Conservation (phyloP, 2,797 vertebrate species). For the Melanotaenia nigrans region DNA sequence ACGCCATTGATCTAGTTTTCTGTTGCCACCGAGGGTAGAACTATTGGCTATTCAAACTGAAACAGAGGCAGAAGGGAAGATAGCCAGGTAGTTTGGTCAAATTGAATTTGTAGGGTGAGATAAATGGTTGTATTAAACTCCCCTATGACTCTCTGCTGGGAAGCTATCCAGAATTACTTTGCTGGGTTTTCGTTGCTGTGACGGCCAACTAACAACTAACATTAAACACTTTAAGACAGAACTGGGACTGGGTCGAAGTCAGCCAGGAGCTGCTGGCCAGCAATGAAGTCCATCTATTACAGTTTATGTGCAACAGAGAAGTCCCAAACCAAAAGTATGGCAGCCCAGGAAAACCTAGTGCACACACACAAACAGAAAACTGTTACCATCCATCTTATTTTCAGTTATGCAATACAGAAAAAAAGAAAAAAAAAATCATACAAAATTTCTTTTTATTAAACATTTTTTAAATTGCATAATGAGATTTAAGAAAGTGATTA, state of each 20-base stretch:
- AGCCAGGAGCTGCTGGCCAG: conserved; percentile 41
- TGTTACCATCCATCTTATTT: neutral
- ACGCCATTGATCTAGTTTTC: conserved; percentile 41
- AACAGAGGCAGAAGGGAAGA: neutral
- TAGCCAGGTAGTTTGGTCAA: conserved; percentile 28
- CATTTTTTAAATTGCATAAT: neutral
- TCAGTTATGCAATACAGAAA: neutral
- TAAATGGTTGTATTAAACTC: conserved; percentile 55
- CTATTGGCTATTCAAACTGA: conserved; percentile 13
- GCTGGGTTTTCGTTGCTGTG: conserved; percentile 50
- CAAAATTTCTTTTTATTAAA: neutral
- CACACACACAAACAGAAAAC: neutral
- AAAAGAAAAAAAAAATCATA: neutral
- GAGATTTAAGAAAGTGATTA: neutral
- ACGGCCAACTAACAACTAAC: conserved; percentile 62
- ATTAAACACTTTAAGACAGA: conserved; percentile 75
- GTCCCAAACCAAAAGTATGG: conserved; percentile 18
- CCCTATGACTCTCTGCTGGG: conserved; percentile 50
- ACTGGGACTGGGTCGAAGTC: conserved; percentile 56
- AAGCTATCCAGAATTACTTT: conserved; percentile 65
- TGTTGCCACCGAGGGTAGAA: conserved; percentile 1
- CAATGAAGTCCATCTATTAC: conserved; percentile 46
- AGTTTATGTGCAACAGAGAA: conserved; percentile 27
- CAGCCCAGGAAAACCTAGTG: conserved; percentile 18
- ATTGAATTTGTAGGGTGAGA: conserved; percentile 46